Percentiles rank a stretch among this genome's conserved stretches.
Conservation (phyloP, 2,888 invertebrate genomes). For the Phaedon cochleariae region DNA sequence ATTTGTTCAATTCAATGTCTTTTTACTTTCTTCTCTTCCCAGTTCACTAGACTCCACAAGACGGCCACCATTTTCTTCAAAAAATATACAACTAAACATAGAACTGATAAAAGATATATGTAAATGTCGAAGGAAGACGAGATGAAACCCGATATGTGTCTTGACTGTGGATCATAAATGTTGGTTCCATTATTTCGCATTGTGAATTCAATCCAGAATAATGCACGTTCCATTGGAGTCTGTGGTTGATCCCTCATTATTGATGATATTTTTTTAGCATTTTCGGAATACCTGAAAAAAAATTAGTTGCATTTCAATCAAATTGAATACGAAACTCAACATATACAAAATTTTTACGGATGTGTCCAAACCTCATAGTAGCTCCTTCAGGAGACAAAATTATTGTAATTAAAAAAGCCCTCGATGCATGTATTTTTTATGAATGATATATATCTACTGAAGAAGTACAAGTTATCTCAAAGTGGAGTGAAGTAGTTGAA, state of each 20-base stretch:
- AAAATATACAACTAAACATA: background rate
- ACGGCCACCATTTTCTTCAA: background rate
- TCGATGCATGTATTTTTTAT: no score
- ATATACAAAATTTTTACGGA: no score
- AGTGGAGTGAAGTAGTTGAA: no score
- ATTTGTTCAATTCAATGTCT: no score
- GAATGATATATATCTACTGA: no score
- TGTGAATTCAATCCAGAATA: constrained; percentile 42
- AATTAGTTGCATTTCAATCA: no score
- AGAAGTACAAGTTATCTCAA: no score
- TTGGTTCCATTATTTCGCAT: constrained; percentile 39
- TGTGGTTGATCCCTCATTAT: constrained; percentile 36
- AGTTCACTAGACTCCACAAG: background rate
- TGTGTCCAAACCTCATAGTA: no score
- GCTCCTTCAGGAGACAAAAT: no score
- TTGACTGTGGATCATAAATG: constrained; percentile 31
- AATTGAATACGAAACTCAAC: no score
- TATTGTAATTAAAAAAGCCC: no score
- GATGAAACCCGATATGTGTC: constrained; percentile 25
- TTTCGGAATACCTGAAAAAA: constrained; percentile 35
- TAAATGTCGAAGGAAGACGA: constrained; percentile 27
- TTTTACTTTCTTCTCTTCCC: background rate
- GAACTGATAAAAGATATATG: constrained; percentile 17
- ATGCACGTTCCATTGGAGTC: constrained; percentile 35
- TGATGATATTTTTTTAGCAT: constrained; percentile 34